phyloP scores from a whole-genome alignment of 1,140 invertebrate species.

The Heliothis virescens region DNA sequence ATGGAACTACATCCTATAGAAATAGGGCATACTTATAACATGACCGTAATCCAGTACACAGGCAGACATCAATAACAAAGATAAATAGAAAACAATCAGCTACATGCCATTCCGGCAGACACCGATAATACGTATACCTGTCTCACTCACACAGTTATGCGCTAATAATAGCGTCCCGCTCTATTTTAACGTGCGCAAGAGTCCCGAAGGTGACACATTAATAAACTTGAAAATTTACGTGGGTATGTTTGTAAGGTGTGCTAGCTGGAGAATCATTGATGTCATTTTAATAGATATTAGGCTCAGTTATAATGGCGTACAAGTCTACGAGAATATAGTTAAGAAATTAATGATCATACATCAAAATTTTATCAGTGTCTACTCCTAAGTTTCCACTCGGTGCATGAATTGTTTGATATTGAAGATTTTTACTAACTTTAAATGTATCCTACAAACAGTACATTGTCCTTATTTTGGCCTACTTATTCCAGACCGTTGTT shows the following conservation, averaged over 20 bases:
- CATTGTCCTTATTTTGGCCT: no score
- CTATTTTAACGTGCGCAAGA: constrained; percentile 50
- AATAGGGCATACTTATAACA: constrained; percentile 25
- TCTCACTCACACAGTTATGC: constrained; percentile 49
- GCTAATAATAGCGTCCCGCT: constrained; percentile 51
- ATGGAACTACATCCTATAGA: not conserved
- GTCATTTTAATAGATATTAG: constrained; percentile 9
- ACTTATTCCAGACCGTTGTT: not conserved
- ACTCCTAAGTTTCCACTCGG: not conserved
- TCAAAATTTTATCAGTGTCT: no score
- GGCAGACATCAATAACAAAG: constrained; percentile 41
- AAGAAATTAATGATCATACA: not conserved
- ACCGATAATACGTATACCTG: constrained; percentile 29
- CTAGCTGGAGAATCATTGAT: constrained; percentile 19
- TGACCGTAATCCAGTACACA: constrained; percentile 15
- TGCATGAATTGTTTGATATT: not conserved
- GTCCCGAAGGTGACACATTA: constrained; percentile 54
- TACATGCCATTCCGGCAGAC: constrained; percentile 38
- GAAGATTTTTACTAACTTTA: no score
- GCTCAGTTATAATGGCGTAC: not conserved
- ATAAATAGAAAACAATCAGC: constrained; percentile 46
- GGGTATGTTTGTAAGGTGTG: constrained; percentile 36
- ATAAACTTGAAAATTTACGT: constrained; percentile 51
- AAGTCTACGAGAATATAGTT: not conserved
- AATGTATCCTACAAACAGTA: no score